These are phyloP conservation scores for Amazona guildingii DNA, from an alignment of 2,113 vertebrate species.

Conservation along the genomic window DNA sequence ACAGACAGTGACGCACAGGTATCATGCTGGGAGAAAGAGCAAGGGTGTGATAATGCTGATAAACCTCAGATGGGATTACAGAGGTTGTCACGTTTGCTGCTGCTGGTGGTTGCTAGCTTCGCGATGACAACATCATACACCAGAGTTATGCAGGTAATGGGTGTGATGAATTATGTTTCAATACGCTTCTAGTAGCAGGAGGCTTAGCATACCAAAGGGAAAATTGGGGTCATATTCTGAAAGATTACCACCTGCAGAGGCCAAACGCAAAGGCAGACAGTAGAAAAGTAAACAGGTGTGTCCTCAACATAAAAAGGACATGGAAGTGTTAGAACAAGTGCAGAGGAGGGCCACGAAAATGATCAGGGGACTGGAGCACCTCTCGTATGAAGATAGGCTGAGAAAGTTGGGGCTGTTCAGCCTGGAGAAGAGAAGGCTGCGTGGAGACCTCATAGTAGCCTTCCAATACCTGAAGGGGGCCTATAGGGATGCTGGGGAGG, in stretches of 20 bases:
- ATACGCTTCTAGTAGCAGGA: neutral
- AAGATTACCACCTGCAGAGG: slow-evolving; percentile 23
- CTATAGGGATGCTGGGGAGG: too few relatives aligned
- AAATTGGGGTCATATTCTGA: slow-evolving; percentile 30
- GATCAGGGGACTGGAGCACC: too few relatives aligned
- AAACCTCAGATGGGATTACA: neutral
- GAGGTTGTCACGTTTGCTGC: neutral
- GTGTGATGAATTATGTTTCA: neutral
- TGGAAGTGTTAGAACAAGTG: too few relatives aligned
- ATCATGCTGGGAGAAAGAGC: neutral
- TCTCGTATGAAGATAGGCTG: too few relatives aligned
- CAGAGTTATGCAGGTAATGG: neutral
- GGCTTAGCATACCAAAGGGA: neutral
- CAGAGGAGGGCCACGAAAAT: too few relatives aligned
- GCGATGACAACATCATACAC: neutral
- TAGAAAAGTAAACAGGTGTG: neutral
- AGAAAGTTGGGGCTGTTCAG: too few relatives aligned
- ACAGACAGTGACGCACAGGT: neutral
- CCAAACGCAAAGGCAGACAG: neutral
- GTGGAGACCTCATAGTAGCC: too few relatives aligned
- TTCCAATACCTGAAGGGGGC: too few relatives aligned
- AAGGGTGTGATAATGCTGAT: neutral
- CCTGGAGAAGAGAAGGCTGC: too few relatives aligned
- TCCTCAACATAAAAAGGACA: too few relatives aligned
- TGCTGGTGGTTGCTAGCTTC: neutral